phyloP scores from a whole-genome alignment of 2,797 vertebrate genomes.

The Micrastur ruficollis region DNA sequence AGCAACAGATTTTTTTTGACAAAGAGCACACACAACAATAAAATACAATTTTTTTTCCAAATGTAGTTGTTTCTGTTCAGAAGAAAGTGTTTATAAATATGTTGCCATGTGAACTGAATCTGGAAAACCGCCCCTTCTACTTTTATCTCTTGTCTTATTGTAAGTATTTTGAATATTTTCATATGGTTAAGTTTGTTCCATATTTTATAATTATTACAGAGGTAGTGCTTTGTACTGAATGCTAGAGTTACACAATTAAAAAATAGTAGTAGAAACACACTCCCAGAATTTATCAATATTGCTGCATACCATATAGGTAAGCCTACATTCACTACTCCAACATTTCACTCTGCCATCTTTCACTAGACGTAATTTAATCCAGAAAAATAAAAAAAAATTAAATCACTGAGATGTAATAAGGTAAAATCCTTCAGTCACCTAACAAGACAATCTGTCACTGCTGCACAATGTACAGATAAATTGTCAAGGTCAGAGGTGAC shows the following conservation, averaged over 20 bases:
- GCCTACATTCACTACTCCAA: neutral
- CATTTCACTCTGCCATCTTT: neutral
- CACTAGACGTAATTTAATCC: neutral
- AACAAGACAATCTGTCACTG: neutral
- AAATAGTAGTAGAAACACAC: neutral
- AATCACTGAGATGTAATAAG: neutral
- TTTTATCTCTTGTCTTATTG: slow-evolving; percentile 7
- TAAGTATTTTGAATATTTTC: neutral
- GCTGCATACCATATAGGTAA: neutral
- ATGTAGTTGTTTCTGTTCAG: neutral
- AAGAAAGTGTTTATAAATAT: neutral
- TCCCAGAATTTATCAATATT: neutral
- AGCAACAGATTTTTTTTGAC: neutral
- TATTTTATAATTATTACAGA: neutral
- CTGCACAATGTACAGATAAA: neutral
- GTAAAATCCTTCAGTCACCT: neutral
- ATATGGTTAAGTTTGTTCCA: neutral
- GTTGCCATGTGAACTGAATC: slow-evolving; percentile 17
- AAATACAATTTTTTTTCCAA: neutral
- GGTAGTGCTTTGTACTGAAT: neutral
- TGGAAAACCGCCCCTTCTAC: slow-evolving; percentile 7
- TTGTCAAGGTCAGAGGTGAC: neutral
- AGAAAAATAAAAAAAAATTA: neutral
- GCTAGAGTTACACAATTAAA: neutral
- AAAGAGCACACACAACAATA: neutral